Conservation (phyloP, 2,113 vertebrate genomes). For the Muscicapa adusta region DNA sequence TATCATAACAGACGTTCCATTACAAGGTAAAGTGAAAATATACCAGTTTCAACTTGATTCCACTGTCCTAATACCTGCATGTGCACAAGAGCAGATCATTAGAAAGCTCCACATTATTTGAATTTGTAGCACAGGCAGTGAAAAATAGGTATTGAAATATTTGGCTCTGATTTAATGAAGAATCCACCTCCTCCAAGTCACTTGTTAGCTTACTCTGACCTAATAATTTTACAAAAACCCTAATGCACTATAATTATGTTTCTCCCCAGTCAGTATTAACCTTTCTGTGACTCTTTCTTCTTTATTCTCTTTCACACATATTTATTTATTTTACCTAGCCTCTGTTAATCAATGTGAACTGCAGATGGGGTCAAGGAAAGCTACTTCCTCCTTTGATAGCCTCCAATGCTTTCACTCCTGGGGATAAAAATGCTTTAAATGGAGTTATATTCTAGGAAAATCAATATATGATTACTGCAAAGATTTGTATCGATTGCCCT, state of each 20-base stretch:
- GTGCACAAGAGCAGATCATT: neutral
- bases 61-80: neutral
- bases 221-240: slow-evolving; percentile 83
- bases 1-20: neutral
- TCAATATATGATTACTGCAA: slow-evolving; percentile 97
- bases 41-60: neutral
- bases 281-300: slow-evolving; percentile 80
- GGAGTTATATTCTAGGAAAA: slow-evolving; percentile 90
- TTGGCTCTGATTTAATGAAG: slow-evolving; percentile 48
- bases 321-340: slow-evolving; percentile 77
- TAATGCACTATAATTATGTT: slow-evolving; percentile 87
- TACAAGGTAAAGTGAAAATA: neutral
- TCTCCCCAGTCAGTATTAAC: slow-evolving; percentile 82
- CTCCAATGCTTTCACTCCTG: slow-evolving; percentile 81
- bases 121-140: neutral
- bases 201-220: slow-evolving; percentile 82
- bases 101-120: neutral
- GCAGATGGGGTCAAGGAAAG: slow-evolving; percentile 87
- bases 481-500: slow-evolving; percentile 85
- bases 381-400: slow-evolving; percentile 86
- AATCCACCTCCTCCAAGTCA: slow-evolving; percentile 74
- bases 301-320: slow-evolving; percentile 53
- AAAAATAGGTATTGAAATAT: slow-evolving; percentile 19
- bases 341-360: slow-evolving; percentile 94
- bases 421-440: slow-evolving; percentile 91